These are phyloP conservation scores for Yoshiicerus persimilis DNA, from an alignment of 1,140 invertebrate genomes.

Conservation along the genomic window DNA sequence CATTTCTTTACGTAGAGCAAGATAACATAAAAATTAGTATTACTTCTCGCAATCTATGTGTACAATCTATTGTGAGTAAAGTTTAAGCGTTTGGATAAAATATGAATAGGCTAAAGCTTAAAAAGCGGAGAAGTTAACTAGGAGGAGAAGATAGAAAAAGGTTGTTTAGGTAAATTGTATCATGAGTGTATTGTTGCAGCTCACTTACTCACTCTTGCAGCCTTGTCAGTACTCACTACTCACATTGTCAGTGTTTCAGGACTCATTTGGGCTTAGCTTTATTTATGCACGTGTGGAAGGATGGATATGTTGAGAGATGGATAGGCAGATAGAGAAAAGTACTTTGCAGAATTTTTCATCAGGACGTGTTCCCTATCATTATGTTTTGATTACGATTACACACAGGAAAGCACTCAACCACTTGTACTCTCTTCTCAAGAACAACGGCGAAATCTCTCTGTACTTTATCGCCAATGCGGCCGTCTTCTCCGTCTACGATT, in stretches of 20 bases:
- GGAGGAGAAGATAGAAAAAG: background rate
- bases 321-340: background rate
- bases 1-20: too few species aligned
- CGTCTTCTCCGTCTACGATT: slow-evolving; percentile 46
- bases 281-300: slow-evolving; percentile 24
- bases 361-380: slow-evolving; percentile 24
- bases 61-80: background rate
- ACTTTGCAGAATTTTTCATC: slow-evolving; percentile 26
- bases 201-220: background rate
- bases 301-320: slow-evolving; percentile 10
- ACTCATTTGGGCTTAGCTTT: background rate
- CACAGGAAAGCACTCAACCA: slow-evolving; percentile 41
- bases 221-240: background rate
- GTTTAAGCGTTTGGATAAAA: background rate
- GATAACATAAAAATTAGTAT: too few species aligned
- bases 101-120: background rate
- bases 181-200: background rate
- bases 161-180: background rate
- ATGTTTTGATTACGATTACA: slow-evolving; percentile 20
- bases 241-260: background rate
- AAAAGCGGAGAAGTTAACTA: background rate
- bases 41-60: too few species aligned
- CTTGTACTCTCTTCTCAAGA: slow-evolving; percentile 36
- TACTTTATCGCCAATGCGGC: slow-evolving; percentile 45
- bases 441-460: slow-evolving; percentile 43